Conservation (phyloP, 2,888 invertebrate genomes). For the Lithodes maja region DNA sequence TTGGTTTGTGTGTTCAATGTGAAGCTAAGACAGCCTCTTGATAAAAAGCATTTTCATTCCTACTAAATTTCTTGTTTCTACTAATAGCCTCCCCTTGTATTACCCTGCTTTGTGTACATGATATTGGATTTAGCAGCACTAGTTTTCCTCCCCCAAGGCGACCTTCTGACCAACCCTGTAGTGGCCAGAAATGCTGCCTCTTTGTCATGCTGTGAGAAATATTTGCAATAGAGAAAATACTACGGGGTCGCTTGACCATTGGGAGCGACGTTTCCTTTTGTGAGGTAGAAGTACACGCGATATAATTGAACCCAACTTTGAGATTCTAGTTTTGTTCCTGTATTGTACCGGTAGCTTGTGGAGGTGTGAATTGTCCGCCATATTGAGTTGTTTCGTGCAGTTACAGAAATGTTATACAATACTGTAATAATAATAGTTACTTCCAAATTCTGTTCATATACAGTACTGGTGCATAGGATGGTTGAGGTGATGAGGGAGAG, state of each 20-base stretch:
- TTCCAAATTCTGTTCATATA: no score
- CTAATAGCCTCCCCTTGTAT: conserved; percentile 38
- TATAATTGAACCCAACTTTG: background rate
- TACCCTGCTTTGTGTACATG: conserved; percentile 49
- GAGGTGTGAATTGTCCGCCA: background rate
- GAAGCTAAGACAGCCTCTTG: conserved; percentile 29
- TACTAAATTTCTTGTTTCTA: conserved; percentile 29
- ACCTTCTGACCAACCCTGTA: background rate
- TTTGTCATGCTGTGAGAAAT: conserved; percentile 6
- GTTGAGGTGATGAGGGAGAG: no score
- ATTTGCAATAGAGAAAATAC: conserved; percentile 11
- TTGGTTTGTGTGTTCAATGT: conserved; percentile 32
- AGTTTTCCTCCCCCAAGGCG: background rate
- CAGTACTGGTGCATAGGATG: no score
- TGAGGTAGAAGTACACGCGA: background rate
- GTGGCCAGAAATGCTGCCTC: background rate
- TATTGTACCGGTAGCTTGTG: background rate
- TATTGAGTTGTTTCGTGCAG: no score
- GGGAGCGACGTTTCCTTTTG: background rate
- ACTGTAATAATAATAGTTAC: no score
- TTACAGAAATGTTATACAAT: no score
- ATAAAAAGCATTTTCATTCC: conserved; percentile 20
- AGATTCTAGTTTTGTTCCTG: conserved; percentile 7
- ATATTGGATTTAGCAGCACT: conserved; percentile 43
- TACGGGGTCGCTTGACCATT: background rate